Percentiles rank a stretch among this genome's conserved stretches.
Evolutionary conservation across 2,888 invertebrate genomes (phyloP).

Genomic region (Acanthacorydalis orientalis): DNA sequence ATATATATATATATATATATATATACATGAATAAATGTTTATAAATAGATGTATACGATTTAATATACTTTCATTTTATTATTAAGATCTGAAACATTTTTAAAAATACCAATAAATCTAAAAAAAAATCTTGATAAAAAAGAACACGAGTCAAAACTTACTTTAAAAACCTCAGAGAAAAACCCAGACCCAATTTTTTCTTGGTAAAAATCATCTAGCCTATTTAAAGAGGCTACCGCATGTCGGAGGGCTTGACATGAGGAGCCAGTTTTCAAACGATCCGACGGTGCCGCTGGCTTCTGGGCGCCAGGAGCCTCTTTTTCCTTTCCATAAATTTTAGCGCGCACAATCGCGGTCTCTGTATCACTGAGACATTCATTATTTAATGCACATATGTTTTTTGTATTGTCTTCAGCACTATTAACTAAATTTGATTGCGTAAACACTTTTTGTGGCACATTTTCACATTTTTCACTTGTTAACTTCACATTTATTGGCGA

Average conservation of each 20-base stretch:
- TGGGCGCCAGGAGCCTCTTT: not conserved
- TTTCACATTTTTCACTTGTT: no score
- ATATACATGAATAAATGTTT: no score
- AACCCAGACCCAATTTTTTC: constrained; percentile 92
- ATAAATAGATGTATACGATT: no score
- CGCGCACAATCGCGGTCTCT: not conserved
- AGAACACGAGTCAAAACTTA: constrained; percentile 29
- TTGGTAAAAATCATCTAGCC: constrained; percentile 83
- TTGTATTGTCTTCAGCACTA: not conserved
- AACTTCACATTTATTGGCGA: constrained; percentile 1
- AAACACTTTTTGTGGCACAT: no score
- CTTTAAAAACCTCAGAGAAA: constrained; percentile 97
- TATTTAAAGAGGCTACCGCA: constrained; percentile 80
- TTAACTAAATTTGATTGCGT: no score
- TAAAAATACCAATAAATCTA: no score
- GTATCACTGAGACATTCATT: no score
- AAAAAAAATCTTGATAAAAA: no score
- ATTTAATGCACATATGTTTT: not conserved
- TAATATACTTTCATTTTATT: no score
- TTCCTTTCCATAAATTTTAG: not conserved
- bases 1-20: no score
- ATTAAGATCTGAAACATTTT: no score
- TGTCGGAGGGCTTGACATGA: constrained; percentile 83
- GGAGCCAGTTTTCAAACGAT: constrained; percentile 46
- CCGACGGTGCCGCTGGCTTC: constrained; percentile 18